Conservation (phyloP, 2,888 invertebrate genomes). For the Linnaemya vulpina region DNA sequence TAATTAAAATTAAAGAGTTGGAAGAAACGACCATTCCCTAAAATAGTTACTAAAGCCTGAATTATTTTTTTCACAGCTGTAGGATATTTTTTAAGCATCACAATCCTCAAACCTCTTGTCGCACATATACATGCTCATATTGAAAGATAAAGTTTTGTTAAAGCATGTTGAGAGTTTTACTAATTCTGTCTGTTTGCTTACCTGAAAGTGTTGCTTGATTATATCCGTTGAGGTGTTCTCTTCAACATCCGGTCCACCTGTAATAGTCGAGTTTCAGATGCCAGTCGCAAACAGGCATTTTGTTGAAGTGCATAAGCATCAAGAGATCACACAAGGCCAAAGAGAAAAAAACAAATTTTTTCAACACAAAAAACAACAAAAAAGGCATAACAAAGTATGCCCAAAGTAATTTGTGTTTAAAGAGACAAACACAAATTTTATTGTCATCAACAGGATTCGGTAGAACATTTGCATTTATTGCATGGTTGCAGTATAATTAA, state of each 20-base stretch:
- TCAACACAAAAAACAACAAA: not conserved
- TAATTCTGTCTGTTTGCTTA: slow-evolving; percentile 75
- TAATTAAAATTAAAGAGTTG: too few relatives aligned
- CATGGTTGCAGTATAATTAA: slow-evolving; percentile 50
- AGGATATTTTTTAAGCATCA: not conserved
- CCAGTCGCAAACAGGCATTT: slow-evolving; percentile 31
- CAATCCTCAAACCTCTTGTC: not conserved
- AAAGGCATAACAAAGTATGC: slow-evolving; percentile 7
- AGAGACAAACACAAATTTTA: slow-evolving; percentile 39
- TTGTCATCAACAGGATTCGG: slow-evolving; percentile 24
- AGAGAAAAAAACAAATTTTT: slow-evolving; percentile 12
- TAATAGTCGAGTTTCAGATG: slow-evolving; percentile 40
- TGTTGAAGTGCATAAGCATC: slow-evolving; percentile 52
- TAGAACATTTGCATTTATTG: slow-evolving; percentile 39
- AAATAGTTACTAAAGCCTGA: too few relatives aligned
- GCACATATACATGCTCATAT: not conserved
- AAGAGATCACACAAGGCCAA: slow-evolving; percentile 34
- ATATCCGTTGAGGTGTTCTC: slow-evolving; percentile 83
- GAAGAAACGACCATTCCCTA: too few relatives aligned
- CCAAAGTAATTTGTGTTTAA: slow-evolving; percentile 52
- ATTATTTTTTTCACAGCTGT: too few relatives aligned
- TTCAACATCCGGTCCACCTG: slow-evolving; percentile 83
- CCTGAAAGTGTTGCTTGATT: slow-evolving; percentile 84
- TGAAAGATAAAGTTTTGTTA: slow-evolving; percentile 40
- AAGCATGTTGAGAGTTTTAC: slow-evolving; percentile 44